Evolutionary conservation across 2,797 vertebrate genomes (phyloP), one percentile per base, ranked within the genome.

Genomic region (Characodon lateralis): DNA sequence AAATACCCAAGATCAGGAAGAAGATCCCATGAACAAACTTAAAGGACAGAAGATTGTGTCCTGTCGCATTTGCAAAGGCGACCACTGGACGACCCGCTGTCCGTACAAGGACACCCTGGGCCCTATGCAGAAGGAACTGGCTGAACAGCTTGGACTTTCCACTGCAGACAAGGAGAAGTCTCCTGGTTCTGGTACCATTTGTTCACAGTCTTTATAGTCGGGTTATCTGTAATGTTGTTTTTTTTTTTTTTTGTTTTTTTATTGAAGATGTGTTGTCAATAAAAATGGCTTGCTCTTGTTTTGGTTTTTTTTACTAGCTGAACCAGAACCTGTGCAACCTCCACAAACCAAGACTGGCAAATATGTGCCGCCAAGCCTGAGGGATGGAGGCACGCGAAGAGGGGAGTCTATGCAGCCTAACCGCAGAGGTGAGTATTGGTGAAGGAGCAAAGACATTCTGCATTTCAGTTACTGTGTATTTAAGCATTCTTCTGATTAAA

Each of bases 401-500:
- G 98, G 98, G 24, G 98, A 99, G 90, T 99, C 98, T 63, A 99
- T 99, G 98, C 98, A 99, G 93, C 97, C 98, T 1, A 99, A 98
- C 89, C 96, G 98, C 69, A 94, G 98, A 94, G 98, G 98, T 97
- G 46, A 1, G 83, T 80, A 9, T 80, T 7, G 0, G 0, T 14
- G 2, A 26, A 0, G 8, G 10, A 51, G 0, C 7, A 51, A 1
- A 5, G 2, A 4, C 35, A 0, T 10, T 56, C 12, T 6, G 0
- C 14, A 9, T 4, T 16, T 24, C 0, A 63, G 18, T 59, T 0
- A 20, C 46, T 55, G 0, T 58, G n/a, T 63, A 55, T 10, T 7
- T 6, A 43, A 56, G 6, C 13, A 5, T 55, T 78, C 4, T 48
- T 51, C 14, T 8, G 10, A 51, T 28, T 31, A 2, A 80, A 73